phyloP scores from a whole-genome alignment of 2,797 vertebrate species.

The Spinus olivaceus region DNA sequence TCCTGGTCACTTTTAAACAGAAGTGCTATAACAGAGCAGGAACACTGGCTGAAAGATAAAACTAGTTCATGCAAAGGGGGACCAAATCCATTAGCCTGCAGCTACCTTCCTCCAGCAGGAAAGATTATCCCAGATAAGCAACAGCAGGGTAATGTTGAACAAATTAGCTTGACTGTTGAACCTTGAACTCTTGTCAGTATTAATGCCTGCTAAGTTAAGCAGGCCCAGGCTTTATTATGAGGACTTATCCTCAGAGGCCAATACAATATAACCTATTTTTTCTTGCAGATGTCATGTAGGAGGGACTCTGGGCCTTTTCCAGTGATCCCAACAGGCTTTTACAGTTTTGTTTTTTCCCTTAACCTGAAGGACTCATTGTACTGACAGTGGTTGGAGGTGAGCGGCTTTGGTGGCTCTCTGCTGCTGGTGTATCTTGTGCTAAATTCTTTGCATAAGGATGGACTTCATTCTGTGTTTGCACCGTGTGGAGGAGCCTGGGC shows the following conservation, averaged over 20 bases:
- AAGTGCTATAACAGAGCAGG: background rate
- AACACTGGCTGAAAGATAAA: background rate
- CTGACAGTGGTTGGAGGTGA: background rate
- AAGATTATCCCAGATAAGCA: slow-evolving; percentile 57
- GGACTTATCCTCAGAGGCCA: slow-evolving; percentile 19
- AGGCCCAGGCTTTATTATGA: slow-evolving; percentile 4
- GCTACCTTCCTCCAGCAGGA: background rate
- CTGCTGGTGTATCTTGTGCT: background rate
- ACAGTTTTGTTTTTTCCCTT: background rate
- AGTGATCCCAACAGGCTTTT: background rate
- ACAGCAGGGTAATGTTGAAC: slow-evolving; percentile 38
- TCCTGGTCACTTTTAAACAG: background rate
- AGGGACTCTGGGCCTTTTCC: background rate
- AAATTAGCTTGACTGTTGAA: slow-evolving; percentile 59
- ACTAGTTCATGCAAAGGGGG: background rate
- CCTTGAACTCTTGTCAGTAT: slow-evolving; percentile 37
- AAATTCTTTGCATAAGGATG: background rate
- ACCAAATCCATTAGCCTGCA: background rate
- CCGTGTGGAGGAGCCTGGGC: fast-evolving
- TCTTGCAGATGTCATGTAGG: background rate
- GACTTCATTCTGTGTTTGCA: background rate
- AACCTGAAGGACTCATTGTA: background rate
- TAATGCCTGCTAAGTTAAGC: slow-evolving; percentile 50
- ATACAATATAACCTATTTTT: slow-evolving; percentile 26
- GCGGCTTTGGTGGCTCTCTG: background rate